phyloP scores from a whole-genome alignment of 1,140 invertebrate genomes.

The Leptoteleia sp. region DNA sequence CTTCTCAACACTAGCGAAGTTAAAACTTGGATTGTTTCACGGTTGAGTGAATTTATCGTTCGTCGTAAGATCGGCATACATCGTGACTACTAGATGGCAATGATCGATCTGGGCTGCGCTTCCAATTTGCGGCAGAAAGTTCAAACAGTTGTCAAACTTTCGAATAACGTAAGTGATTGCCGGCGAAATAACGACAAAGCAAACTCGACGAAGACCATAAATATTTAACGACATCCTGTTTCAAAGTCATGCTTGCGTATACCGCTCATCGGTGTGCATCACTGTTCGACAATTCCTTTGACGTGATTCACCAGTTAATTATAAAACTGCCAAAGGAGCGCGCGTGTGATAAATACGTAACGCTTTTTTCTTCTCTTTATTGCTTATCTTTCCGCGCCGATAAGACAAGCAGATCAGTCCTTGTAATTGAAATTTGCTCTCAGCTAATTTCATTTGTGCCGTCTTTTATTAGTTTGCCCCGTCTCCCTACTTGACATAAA shows the following conservation, averaged over 20 bases:
- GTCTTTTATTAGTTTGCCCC: conserved; percentile 15
- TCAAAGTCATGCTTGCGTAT: conserved; percentile 50
- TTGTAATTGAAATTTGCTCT: conserved; percentile 23
- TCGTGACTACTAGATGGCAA: conserved; percentile 43
- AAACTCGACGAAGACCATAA: conserved; percentile 57
- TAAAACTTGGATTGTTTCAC: conserved; percentile 63
- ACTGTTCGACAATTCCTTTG: conserved; percentile 52
- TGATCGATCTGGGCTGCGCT: conserved; percentile 45
- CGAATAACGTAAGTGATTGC: conserved; percentile 58
- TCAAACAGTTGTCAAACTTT: conserved; percentile 68
- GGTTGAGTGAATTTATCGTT: conserved; percentile 50
- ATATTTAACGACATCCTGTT: conserved; percentile 64
- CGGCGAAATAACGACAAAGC: conserved; percentile 63
- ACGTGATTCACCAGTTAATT: conserved; percentile 60
- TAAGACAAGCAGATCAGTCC: not conserved
- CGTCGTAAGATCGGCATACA: conserved; percentile 42
- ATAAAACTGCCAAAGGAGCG: conserved; percentile 50
- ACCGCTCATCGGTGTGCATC: not conserved
- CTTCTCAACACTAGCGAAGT: conserved; percentile 41
- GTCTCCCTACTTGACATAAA: conserved; percentile 5
- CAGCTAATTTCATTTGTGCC: conserved; percentile 26
- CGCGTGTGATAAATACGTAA: conserved; percentile 22
- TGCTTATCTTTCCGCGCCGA: not conserved
- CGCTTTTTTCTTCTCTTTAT: conserved; percentile 17
- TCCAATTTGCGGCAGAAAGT: conserved; percentile 59